phyloP scores from a whole-genome alignment of 2,797 vertebrate genomes.

The Sarcophilus harrisii region DNA sequence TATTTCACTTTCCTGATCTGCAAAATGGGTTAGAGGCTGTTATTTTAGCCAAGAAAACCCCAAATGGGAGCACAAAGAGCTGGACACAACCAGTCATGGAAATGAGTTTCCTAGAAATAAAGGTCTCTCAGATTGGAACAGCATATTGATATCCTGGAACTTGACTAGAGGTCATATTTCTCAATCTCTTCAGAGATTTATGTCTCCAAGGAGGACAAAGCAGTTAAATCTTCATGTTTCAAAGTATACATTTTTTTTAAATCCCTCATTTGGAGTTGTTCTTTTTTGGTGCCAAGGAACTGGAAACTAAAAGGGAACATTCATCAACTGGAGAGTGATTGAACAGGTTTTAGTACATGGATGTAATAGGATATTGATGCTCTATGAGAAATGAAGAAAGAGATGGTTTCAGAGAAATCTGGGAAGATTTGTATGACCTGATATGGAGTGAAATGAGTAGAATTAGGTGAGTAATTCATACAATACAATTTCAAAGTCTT shows the following conservation, averaged over 20 bases:
- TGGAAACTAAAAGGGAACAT: not conserved
- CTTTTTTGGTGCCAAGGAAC: not conserved
- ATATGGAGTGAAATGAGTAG: not conserved
- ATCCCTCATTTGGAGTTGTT: not conserved
- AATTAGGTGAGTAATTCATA: not conserved
- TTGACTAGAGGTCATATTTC: not conserved
- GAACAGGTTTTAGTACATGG: not conserved
- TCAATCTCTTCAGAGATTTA: conserved; percentile 65
- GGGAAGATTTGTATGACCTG: not conserved
- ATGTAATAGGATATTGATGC: not conserved
- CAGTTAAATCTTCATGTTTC: conserved; percentile 38
- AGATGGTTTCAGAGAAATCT: not conserved
- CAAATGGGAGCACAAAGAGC: conserved; percentile 44
- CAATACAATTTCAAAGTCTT: not conserved
- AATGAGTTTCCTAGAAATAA: not conserved
- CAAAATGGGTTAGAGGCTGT: not conserved
- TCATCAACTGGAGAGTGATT: not conserved
- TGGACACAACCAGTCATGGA: not conserved
- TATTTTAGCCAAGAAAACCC: not conserved
- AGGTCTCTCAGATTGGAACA: conserved; percentile 33
- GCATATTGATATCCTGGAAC: not conserved
- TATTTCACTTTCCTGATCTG: not conserved
- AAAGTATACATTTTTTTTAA: not conserved
- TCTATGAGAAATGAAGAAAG: not conserved
- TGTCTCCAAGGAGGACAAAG: conserved; percentile 45